These are phyloP conservation scores for Ptychochromis oligacanthus DNA, from an alignment of 2,113 vertebrate species.

Conservation along the genomic window DNA sequence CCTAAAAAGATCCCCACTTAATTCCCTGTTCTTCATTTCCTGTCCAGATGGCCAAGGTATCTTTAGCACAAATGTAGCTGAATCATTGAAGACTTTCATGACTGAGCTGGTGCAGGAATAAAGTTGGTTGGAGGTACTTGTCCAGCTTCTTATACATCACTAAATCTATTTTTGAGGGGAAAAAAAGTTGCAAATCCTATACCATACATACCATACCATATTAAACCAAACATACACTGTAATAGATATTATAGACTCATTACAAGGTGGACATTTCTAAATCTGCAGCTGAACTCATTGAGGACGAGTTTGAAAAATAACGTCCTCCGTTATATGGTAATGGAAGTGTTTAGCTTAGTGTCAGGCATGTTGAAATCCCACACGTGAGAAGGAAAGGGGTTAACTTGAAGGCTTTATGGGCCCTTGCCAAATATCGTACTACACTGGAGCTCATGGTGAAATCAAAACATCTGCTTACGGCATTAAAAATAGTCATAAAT, in stretches of 20 bases:
- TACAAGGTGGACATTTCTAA: no score
- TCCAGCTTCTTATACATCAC: constrained; percentile 10
- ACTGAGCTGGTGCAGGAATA: constrained; percentile 29
- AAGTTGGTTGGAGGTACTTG: constrained; percentile 32
- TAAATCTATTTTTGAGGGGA: neutral
- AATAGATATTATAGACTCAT: no score
- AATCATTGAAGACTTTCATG: constrained; percentile 47
- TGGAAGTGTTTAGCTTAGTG: no score
- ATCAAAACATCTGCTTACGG: constrained; percentile 56
- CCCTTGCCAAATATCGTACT: constrained; percentile 41
- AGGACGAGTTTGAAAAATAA: constrained; percentile 35
- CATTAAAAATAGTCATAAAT: constrained; percentile 60
- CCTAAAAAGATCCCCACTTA: constrained; percentile 54
- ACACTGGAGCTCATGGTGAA: constrained; percentile 53
- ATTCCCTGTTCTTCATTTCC: constrained; percentile 76
- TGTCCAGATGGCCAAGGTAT: constrained; percentile 69
- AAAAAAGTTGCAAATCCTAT: no score
- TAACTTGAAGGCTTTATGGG: constrained; percentile 66
- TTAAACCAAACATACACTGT: no score
- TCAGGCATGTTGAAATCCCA: constrained; percentile 50
- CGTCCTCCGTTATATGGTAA: constrained; percentile 35
- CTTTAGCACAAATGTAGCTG: constrained; percentile 52
- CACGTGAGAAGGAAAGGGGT: constrained; percentile 35
- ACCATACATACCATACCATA: no score
- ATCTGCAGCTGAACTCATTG: constrained; percentile 37